A percentile compares a stretch with the other conserved stretches of the same genome.
Conservation (phyloP, 2,888 invertebrate genomes). For the Pasiphila rectangulata region DNA sequence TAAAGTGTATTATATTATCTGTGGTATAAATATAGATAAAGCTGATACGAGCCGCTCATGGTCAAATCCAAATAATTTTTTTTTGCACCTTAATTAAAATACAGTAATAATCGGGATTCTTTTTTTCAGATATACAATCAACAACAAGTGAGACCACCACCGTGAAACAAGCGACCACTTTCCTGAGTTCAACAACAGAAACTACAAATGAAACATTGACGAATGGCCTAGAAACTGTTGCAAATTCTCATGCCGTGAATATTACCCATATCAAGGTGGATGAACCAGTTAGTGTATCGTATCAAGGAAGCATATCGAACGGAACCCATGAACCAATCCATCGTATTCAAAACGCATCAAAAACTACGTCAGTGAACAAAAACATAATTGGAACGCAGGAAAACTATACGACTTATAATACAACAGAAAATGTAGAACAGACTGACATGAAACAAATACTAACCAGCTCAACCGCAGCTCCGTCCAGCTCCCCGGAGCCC, state of each 20-base stretch:
- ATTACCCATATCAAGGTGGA: conserved; percentile 19
- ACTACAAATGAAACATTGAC: background rate
- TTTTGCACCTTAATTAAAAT: background rate
- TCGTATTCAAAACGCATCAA: conserved; percentile 1
- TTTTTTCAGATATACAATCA: conserved; percentile 47
- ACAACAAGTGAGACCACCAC: conserved; percentile 33
- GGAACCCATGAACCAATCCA: conserved; percentile 6
- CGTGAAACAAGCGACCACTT: conserved; percentile 26
- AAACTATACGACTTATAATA: conserved; percentile 7
- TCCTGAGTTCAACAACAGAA: conserved; percentile 21
- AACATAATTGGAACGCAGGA: background rate
- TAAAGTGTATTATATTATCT: too few species aligned
- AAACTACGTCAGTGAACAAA: conserved; percentile 9
- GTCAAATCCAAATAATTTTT: background rate
- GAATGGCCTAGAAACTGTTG: conserved; percentile 19
- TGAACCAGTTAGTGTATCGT: conserved; percentile 11
- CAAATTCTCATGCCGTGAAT: conserved; percentile 16
- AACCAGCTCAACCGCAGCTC: conserved; percentile 31
- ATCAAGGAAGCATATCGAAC: background rate
- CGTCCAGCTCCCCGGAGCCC: conserved; percentile 35
- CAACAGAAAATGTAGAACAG: conserved; percentile 14
- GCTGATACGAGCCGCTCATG: too few species aligned
- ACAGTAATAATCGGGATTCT: background rate
- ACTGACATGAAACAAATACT: conserved; percentile 14
- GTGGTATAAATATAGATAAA: too few species aligned